Evolutionary conservation across 2,113 vertebrate species (phyloP), one percentile per base, ranked within the genome.

Genomic region (Colius striatus): DNA sequence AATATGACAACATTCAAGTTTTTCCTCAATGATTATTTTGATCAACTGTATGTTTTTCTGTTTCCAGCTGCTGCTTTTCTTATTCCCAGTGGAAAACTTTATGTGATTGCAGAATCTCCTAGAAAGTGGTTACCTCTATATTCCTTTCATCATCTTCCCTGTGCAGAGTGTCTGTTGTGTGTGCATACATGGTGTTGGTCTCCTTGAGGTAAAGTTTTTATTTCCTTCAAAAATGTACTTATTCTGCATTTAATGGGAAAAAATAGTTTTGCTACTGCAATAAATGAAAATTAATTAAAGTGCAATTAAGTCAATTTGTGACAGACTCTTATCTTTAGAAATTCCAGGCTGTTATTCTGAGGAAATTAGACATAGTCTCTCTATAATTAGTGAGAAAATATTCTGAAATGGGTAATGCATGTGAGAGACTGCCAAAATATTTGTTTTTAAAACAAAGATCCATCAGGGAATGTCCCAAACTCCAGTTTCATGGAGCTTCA

Each of bases 251-350:
- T 94, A 85, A 70, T 76, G 41, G 27, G 23, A 38, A 43, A 63
- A 89, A 94, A 68, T 45, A 30, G 16, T 95, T 85, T 43, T 80
- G 13, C 75, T 60, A 84, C 47, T 84, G 22, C 78, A 91, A 87
- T 87, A 92, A 86, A 88, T 95, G 63, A 83, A 95, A 97, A 96
- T 93, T 90, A 95, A 93, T 94, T 94, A 88, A 95, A 94, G 89
- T 72, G 22, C 72, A 87, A 62, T 95, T 94, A 92, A 91, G 75
- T 77, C 75, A 87, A 87, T 94, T 95, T 76, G 94, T 83, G 82
- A 74, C 47, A 87, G 85, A 74, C n/a, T 78, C 81, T 92, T 96
- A 92, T 91, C 84, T 83, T 95, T 25, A 67, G 92, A 94, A 89
- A 77, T 51, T 89, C 91, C 62, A 76, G 78, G 38, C 71, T 92